phyloP scores from a whole-genome alignment of 1,140 invertebrate genomes.

The Heliconius eleuchia region DNA sequence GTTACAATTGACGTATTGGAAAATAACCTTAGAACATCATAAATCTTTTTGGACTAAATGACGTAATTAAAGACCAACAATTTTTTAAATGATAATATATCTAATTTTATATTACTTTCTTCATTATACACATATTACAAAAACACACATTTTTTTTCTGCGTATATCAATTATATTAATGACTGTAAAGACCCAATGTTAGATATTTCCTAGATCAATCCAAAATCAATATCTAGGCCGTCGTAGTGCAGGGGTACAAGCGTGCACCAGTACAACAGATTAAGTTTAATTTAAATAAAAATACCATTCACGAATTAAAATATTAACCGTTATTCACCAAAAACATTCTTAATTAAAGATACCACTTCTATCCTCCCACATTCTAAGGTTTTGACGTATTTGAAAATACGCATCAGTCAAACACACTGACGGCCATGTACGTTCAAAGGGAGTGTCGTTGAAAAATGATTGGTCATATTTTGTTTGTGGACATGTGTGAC shows the following conservation, averaged over 20 bases:
- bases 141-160: too few relatives aligned
- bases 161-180: too few relatives aligned
- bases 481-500: slow-evolving; percentile 35
- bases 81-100: neutral
- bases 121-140: too few relatives aligned
- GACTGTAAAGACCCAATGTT: too few relatives aligned
- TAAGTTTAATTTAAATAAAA: too few relatives aligned
- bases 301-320: too few relatives aligned
- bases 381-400: slow-evolving; percentile 53
- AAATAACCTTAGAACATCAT: slow-evolving; percentile 33
- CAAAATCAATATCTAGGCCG: too few relatives aligned
- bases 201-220: too few relatives aligned
- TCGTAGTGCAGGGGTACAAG: too few relatives aligned
- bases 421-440: slow-evolving; percentile 46
- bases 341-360: neutral
- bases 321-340: too few relatives aligned
- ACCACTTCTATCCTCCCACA: neutral
- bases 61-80: neutral
- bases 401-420: slow-evolving; percentile 55
- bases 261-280: too few relatives aligned
- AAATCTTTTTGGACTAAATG: neutral
- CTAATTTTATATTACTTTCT: too few relatives aligned
- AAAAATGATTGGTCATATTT: slow-evolving; percentile 58
- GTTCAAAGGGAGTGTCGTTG: slow-evolving; percentile 50
- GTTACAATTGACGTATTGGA: slow-evolving; percentile 63